Evolutionary conservation across 2,888 invertebrate species (phyloP), one percentile per base, ranked within the genome.

Genomic region (Protonemura montana): DNA sequence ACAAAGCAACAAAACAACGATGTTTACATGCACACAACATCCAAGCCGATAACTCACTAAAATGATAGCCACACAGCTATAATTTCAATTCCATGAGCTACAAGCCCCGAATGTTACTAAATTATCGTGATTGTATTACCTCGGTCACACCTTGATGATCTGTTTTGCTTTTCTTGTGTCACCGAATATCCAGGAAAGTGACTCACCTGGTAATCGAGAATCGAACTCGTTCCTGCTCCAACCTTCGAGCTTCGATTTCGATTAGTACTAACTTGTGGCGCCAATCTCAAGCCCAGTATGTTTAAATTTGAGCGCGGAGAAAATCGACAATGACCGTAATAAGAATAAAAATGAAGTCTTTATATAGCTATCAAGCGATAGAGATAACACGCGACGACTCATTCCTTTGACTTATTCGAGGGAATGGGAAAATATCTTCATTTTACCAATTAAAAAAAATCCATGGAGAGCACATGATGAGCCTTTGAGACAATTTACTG

Each of bases 121-220:
- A 27, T 0, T 28, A 27, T 6, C 10, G 25, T 7, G 27, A 27
- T 2, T 78, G 5, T 10, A 5, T 28, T 78, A 78, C 78, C 78
- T 78, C 27, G 26, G 78, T 78, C 78, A 78, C 78, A 78, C 78
- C 78, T 78, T 16, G 28, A 27, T 78, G 78, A 26, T 28, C 27
- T 78, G 26, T 26, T 78, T 78, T 78, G 78, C 78, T 78, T 78
- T 26, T 25, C 59, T 59, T 59, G 59, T 59, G 59, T 59, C 59
- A 59, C 59, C 59, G 59, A 59, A 59, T 59, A 10, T 59, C 59
- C 59, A 59, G 59, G 59, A 59, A 59, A 21, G 59, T 59, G 59
- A 59, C 59, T 59, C 59, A 59, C 59, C 59, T 59, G 21, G 59
- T 21, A 21, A 59, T 10, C 59, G 59, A 59, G 41, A 41, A 41